phyloP scores from a whole-genome alignment of 2,797 vertebrate genomes.

The Streptopelia turtur region DNA sequence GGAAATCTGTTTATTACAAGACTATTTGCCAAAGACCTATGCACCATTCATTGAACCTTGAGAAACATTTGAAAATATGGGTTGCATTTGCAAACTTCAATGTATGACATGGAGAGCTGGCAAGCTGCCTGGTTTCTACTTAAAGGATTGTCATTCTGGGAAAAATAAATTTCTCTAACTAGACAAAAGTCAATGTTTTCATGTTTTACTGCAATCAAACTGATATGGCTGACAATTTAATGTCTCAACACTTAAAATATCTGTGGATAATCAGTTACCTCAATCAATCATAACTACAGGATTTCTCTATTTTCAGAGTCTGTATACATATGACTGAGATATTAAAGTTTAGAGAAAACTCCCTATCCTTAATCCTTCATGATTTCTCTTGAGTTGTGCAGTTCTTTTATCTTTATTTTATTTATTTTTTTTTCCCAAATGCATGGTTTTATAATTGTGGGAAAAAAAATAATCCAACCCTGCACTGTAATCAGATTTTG shows the following conservation, averaged over 20 bases:
- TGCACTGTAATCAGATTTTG: conserved; percentile 68
- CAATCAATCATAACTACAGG: conserved; percentile 83
- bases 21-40: conserved; percentile 75
- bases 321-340: conserved; percentile 73
- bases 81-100: conserved; percentile 81
- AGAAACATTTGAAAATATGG: conserved; percentile 84
- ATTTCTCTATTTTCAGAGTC: conserved; percentile 73
- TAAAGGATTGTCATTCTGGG: conserved; percentile 88
- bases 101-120: conserved; percentile 83
- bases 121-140: conserved; percentile 86
- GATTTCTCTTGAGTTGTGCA: conserved; percentile 60
- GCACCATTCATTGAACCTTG: conserved; percentile 71
- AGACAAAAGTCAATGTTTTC: conserved; percentile 90
- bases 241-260: conserved; percentile 86
- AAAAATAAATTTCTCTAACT: conserved; percentile 90
- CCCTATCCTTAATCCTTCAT: conserved; percentile 39
- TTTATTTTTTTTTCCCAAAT: neutral
- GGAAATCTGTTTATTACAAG: conserved; percentile 78
- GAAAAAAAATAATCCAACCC: neutral
- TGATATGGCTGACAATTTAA: conserved; percentile 86
- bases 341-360: conserved; percentile 63
- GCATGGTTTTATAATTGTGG: conserved; percentile 66
- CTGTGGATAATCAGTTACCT: conserved; percentile 83
- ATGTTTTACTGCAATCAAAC: conserved; percentile 88
- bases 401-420: neutral